Conservation (phyloP, 2,888 invertebrate genomes). For the Hofmannophila pseudospretella region DNA sequence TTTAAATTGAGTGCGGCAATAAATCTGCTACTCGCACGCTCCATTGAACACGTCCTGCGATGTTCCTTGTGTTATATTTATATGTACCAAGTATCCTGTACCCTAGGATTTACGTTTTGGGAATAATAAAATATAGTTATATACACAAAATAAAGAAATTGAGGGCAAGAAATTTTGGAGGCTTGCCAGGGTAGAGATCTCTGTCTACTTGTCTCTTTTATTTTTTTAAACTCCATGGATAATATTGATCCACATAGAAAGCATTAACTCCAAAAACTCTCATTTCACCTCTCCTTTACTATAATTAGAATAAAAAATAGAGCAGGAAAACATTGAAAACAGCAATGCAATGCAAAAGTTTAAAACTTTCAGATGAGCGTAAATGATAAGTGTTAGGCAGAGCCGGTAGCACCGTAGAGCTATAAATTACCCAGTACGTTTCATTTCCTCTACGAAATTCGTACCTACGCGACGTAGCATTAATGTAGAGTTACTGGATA, state of each 20-base stretch:
- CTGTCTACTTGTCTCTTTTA: too few relatives aligned
- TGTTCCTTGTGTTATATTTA: too few relatives aligned
- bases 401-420: constrained; percentile 45
- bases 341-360: not conserved
- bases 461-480: constrained; percentile 36
- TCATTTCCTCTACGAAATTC: constrained; percentile 71
- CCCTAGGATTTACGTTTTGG: too few relatives aligned
- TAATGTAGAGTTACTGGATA: constrained; percentile 25
- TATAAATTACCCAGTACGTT: constrained; percentile 57
- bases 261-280: too few relatives aligned
- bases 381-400: constrained; percentile 67
- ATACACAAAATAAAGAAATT: too few relatives aligned
- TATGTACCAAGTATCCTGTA: too few relatives aligned
- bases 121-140: too few relatives aligned
- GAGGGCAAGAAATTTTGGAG: too few relatives aligned
- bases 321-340: not conserved
- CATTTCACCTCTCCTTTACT: not conserved
- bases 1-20: constrained; percentile 15
- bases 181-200: too few relatives aligned
- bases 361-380: constrained; percentile 36
- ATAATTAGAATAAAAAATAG: constrained; percentile 1
- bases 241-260: too few relatives aligned
- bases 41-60: constrained; percentile 36
- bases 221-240: too few relatives aligned
- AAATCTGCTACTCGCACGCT: constrained; percentile 40